Evolutionary conservation across 2,113 vertebrate genomes (phyloP), one percentile per base, ranked within the genome.

Genomic region (Cyanistes caeruleus): DNA sequence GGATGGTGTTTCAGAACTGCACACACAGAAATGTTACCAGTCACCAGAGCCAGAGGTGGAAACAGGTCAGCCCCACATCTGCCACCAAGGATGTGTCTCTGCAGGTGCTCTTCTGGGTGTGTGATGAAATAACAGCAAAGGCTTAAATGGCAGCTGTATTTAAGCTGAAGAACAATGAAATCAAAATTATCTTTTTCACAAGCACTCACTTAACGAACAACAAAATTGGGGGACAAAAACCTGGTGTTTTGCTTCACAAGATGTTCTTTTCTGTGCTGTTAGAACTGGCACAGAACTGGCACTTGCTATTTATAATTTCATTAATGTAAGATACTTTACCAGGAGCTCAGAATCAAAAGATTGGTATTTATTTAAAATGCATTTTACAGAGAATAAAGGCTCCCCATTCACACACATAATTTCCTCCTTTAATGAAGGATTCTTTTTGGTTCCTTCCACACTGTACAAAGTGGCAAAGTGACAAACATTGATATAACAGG

Each of bases 261-360:
- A 58, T 80, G 78, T 94, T 95, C 78, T 75, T 77, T 87, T 35
- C 86, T 78, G 21, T 84, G 69, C 69, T 95, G 52, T 59, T 72
- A 77, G 43, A 77, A 84, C 43, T 83, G 74, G 74, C 89, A 58
- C 11, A 62, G 56, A 68, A 84, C 41, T 77, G 37, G 55, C 27
- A 65, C 73, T 79, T 63, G 33, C 84, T 87, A 39, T 21, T 68
- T 67, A 39, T 82, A 70, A 80, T 75, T 62, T 67, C 52, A 52
- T 80, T 83, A 84, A 87, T n/a, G 4, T 8, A 77, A 80, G 43
- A 56, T 13, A 27, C 12, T 77, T 94, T 52, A 80, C 15, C 3
- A 5, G 68, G 24, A 86, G 30, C 35, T 79, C 51, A 56, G 56
- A 69, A 37, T 24, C 30, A 37, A 67, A 78, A 78, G 23, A 67